Evolutionary conservation across 2,113 vertebrate genomes (phyloP).

Genomic region (Nothocercus nigrocapillus): DNA sequence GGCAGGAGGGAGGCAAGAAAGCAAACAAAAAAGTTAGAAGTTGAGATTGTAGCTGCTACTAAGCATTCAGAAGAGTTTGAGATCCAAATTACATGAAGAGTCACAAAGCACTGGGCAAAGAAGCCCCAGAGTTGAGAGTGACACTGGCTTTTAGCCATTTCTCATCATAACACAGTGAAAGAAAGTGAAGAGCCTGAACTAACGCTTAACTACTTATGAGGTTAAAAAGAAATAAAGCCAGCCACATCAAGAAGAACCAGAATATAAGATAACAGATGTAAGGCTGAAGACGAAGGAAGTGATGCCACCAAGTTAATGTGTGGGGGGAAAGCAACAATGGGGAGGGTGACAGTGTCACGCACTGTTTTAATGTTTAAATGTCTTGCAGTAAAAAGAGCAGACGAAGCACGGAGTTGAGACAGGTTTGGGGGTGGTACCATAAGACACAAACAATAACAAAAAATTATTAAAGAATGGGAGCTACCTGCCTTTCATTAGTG

Average conservation of each 20-base stretch:
- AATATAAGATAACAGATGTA: no score
- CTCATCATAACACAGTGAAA: not conserved
- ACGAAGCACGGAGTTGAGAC: not conserved
- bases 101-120: not conserved
- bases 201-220: not conserved
- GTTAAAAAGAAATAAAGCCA: no score
- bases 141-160: not conserved
- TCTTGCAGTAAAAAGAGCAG: not conserved
- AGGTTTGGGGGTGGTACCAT: not conserved
- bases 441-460: not conserved
- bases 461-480: not conserved
- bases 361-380: not conserved
- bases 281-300: no score
- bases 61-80: accelerated
- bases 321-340: no score
- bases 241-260: no score
- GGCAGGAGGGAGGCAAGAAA: no score
- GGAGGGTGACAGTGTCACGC: not conserved
- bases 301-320: no score
- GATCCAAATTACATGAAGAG: not conserved
- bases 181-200: not conserved
- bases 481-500: not conserved
- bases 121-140: not conserved
- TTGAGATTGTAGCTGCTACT: not conserved
- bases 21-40: not conserved